Evolutionary conservation across 1,140 invertebrate genomes (phyloP), one percentile per base, ranked within the genome.

Genomic region (Colletes gigas): DNA sequence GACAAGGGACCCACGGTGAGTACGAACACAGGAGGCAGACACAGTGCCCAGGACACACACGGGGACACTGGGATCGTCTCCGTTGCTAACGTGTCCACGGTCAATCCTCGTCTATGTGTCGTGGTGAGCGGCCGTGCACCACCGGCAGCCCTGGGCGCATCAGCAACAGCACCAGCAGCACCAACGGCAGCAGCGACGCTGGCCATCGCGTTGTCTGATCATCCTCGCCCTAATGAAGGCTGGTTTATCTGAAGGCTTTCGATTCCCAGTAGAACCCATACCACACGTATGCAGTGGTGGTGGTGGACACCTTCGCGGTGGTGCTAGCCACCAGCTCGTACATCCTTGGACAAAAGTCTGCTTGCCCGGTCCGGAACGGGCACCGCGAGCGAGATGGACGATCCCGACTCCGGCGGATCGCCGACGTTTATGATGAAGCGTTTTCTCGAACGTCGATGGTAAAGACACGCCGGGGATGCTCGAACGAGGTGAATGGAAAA

Each of bases 231-330:
- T 93, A 93, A 93, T 93, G 93, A 93, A 93, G 92, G 89, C 90
- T 93, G 92, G 88, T 93, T 93, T 93, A 93, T 93, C 93, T 93
- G 90, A 92, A 91, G 92, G 89, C 90, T 92, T 92, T 93, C 93
- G 92, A 93, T 93, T 93, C 93, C 89, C 89, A 93, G 93, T 93
- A 93, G 92, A 92, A 92, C 92, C 91, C 91, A 92, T 92, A 92
- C 92, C 92, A 91, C 89, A 91, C 89, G 89, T 91, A 89, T 83
- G 82, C 85, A 86, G 65, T 71, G 77, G 79, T 88, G 83, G 79
- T 90, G 86, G 91, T 91, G 91, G 90, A 93, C 92, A 93, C 92
- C 92, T 93, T 90, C 90, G 85, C 88, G 91, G 90, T 93, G 91
- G 91, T 92, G 91, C 91, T 92, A 92, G 89, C 90, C 91, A 91